Conservation (phyloP, 1,140 invertebrate genomes). For the Megathymus violae region DNA sequence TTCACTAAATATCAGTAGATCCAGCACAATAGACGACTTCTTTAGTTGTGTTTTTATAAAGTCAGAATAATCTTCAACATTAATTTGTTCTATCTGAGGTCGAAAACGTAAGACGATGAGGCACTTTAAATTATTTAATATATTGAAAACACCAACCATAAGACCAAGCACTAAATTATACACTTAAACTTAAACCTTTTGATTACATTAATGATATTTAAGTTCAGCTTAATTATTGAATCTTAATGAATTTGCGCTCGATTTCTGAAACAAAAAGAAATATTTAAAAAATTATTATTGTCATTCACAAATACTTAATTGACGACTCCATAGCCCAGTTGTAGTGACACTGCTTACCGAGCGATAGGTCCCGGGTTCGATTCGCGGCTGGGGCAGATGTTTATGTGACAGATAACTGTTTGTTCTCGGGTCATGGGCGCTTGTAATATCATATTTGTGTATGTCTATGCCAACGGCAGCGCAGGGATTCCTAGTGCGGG, state of each 20-base stretch:
- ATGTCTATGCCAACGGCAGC: no score
- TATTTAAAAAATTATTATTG: constrained; percentile 1
- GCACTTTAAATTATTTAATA: constrained; percentile 24
- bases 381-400: no score
- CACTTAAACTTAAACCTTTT: constrained; percentile 10
- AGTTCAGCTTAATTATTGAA: constrained; percentile 15
- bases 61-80: constrained; percentile 13
- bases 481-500: no score
- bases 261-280: constrained; percentile 44
- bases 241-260: constrained; percentile 5
- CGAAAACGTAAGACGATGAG: constrained; percentile 27
- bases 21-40: constrained; percentile 4
- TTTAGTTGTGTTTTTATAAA: constrained; percentile 21
- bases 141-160: constrained; percentile 1
- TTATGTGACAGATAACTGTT: no score
- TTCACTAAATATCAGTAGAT: constrained; percentile 16
- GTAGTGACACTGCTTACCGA: no score
- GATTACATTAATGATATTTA: constrained; percentile 11
- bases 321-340: no score
- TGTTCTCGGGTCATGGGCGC: no score
- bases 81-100: constrained; percentile 21
- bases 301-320: no score
- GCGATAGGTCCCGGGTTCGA: no score
- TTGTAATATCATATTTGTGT: no score
- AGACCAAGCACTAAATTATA: constrained; percentile 10